These are phyloP conservation scores for Tinea semifulvella DNA, from an alignment of 2,888 invertebrate species.

Conservation along the genomic window DNA sequence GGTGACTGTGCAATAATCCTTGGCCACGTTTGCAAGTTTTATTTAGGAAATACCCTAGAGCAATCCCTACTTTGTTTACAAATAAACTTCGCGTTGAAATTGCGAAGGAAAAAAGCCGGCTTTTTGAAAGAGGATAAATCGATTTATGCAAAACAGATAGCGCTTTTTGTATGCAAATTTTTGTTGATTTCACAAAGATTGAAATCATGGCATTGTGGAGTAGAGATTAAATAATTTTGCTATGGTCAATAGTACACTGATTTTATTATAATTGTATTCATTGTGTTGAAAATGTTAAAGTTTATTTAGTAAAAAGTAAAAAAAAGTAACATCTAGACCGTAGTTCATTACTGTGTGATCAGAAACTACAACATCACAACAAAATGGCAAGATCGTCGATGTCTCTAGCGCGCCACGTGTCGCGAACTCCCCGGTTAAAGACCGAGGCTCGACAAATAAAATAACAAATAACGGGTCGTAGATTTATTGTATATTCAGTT, in stretches of 20 bases:
- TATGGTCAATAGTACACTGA: not conserved
- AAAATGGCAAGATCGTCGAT: too few species aligned
- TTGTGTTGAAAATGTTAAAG: too few species aligned
- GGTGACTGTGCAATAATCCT: slow-evolving; percentile 34
- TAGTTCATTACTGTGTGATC: too few species aligned
- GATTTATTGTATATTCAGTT: too few species aligned
- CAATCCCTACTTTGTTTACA: slow-evolving; percentile 62
- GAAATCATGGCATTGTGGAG: slow-evolving; percentile 55
- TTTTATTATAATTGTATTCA: too few species aligned
- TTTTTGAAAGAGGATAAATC: slow-evolving; percentile 62
- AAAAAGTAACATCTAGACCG: too few species aligned
- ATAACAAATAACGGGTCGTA: too few species aligned
- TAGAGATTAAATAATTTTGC: slow-evolving; percentile 32
- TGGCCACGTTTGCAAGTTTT: slow-evolving; percentile 47
- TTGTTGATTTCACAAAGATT: slow-evolving; percentile 62
- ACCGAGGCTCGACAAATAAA: too few species aligned
- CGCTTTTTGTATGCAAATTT: slow-evolving; percentile 65
- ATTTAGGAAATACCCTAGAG: slow-evolving; percentile 59
- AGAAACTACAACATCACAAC: too few species aligned
- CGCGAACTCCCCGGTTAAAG: too few species aligned
- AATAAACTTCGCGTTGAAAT: slow-evolving; percentile 61
- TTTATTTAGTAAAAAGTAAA: too few species aligned
- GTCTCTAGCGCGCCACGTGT: too few species aligned
- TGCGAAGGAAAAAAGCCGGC: slow-evolving; percentile 51
- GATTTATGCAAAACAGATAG: slow-evolving; percentile 64